Conservation (phyloP, 2,888 invertebrate species). For the Mythimna impura region DNA sequence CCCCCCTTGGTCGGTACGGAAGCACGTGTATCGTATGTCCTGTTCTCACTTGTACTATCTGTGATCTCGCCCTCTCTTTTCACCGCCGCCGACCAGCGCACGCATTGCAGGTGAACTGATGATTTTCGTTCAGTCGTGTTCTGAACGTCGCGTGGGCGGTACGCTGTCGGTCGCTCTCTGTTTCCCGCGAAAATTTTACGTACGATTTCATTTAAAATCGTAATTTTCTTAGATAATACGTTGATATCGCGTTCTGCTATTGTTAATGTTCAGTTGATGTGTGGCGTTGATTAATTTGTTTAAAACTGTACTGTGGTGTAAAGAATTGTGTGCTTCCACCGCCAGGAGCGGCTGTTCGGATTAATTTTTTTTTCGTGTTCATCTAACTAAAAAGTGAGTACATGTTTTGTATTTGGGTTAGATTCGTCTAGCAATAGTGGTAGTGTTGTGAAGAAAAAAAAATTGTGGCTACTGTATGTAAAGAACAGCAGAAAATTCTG, state of each 20-base stretch:
- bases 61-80: conserved; percentile 71
- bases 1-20: conserved; percentile 75
- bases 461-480: not conserved
- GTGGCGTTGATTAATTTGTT: conserved; percentile 77
- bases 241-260: conserved; percentile 62
- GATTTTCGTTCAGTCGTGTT: conserved; percentile 78
- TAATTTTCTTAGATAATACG: conserved; percentile 58
- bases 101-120: conserved; percentile 89
- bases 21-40: conserved; percentile 85
- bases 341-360: conserved; percentile 65
- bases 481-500: conserved; percentile 17
- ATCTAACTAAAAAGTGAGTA: conserved; percentile 67
- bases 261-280: conserved; percentile 75
- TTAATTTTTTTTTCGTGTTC: conserved; percentile 65
- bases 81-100: conserved; percentile 83
- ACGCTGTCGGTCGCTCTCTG: conserved; percentile 69
- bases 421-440: not conserved
- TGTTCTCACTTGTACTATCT: conserved; percentile 63
- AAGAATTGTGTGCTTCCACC: conserved; percentile 72
- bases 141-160: conserved; percentile 77
- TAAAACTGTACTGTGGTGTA: conserved; percentile 71
- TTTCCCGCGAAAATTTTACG: conserved; percentile 88
- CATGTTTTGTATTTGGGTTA: conserved; percentile 16
- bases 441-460: not conserved
- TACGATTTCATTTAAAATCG: conserved; percentile 61